phyloP scores from a whole-genome alignment of 2,797 vertebrate genomes.

The Echeneis naucrates region DNA sequence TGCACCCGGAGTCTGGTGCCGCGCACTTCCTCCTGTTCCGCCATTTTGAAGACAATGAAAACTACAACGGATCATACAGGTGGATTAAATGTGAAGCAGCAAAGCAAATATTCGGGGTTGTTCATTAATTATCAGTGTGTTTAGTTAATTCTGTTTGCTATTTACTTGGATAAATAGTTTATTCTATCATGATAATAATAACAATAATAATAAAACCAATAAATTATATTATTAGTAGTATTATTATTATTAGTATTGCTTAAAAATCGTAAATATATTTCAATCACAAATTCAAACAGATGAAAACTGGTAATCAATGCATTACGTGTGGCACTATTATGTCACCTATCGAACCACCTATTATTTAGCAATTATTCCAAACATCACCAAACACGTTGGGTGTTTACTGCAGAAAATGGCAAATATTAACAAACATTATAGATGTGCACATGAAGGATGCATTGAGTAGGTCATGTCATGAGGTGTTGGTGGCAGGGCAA shows the following conservation, averaged over 20 bases:
- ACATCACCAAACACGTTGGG: background rate
- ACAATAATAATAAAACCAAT: no score
- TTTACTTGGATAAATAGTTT: background rate
- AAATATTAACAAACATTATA: constrained; percentile 12
- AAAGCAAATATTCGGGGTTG: background rate
- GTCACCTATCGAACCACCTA: background rate
- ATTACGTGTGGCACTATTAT: no score
- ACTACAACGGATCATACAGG: no score
- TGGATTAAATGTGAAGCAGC: background rate
- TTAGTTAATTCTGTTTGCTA: background rate
- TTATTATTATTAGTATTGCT: no score
- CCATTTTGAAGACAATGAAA: background rate
- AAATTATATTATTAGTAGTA: no score
- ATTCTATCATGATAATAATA: no score
- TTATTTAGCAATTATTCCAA: background rate
- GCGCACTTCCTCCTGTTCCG: constrained; percentile 8
- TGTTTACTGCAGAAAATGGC: constrained; percentile 5
- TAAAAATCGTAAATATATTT: background rate
- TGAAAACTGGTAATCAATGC: no score
- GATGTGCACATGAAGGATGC: constrained; percentile 31
- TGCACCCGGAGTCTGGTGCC: background rate
- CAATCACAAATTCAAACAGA: background rate
- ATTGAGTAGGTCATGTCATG: constrained; percentile 63
- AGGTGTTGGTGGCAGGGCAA: constrained; percentile 60
- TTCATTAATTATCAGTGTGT: background rate